These are phyloP conservation scores for Anomalospiza imberbis DNA, from an alignment of 2,797 vertebrate species.

Conservation along the genomic window DNA sequence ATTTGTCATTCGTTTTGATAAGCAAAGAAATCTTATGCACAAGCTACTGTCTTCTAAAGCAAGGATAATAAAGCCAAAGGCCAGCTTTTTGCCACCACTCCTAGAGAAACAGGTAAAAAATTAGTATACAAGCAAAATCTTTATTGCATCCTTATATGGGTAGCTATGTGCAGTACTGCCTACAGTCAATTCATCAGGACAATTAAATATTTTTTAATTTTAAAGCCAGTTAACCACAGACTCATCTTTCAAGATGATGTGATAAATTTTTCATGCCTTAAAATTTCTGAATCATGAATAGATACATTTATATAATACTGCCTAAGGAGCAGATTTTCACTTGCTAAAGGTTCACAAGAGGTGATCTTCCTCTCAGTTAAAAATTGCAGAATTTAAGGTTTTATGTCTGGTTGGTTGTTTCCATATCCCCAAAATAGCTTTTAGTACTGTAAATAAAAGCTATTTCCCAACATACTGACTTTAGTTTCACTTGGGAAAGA, in stretches of 20 bases:
- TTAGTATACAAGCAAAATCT: not conserved
- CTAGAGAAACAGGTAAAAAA: not conserved
- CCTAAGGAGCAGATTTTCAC: not conserved
- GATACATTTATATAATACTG: not conserved
- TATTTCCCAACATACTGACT: not conserved
- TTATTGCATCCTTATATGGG: not conserved
- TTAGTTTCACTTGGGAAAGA: not conserved
- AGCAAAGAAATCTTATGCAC: not conserved
- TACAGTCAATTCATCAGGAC: not conserved
- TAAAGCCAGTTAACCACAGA: not conserved
- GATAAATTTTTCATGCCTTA: not conserved
- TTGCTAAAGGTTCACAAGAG: not conserved
- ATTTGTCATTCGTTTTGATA: not conserved
- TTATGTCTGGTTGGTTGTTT: not conserved
- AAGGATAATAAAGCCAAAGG: not conserved
- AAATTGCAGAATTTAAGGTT: not conserved
- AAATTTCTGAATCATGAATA: not conserved
- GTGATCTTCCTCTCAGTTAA: not conserved
- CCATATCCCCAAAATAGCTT: not conserved
- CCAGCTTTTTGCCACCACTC: not conserved
- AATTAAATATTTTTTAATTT: not conserved
- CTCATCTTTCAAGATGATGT: not conserved
- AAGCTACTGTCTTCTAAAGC: not conserved
- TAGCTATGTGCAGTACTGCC: not conserved
- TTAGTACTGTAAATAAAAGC: not conserved